Evolutionary conservation across 2,888 invertebrate species (phyloP), one percentile per base, ranked within the genome.

Genomic region (Schrankia costaestrigalis): DNA sequence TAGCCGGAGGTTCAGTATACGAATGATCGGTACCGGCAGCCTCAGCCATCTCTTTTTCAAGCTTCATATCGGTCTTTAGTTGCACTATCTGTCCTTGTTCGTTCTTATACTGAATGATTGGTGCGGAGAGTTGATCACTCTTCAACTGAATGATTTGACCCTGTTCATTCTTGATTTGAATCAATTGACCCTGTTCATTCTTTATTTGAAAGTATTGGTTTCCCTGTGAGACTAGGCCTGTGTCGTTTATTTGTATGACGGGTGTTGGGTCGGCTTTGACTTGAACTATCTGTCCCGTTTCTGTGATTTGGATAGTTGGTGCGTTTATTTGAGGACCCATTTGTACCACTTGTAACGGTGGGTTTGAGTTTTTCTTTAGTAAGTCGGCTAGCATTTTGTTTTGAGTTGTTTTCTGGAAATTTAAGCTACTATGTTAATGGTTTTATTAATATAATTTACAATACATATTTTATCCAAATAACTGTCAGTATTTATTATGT

Each of bases 351-450:
- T 87, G 87, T 1, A 87, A 77, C 1, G 90, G 89, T 0, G 89
- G 90, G 46, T 87, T 83, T 0, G 89, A 87, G 70, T 94, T 95
- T 62, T 94, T 93, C 68, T 96, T 96, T 2, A 96, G 81, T 30
- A 96, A 78, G 71, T 96, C 95, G 0, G 95, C 95, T 26, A 96
- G 83, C 93, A 95, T 94, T 76, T 94, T 94, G 61, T 93, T 93
- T 65, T 88, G 84, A 0, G 82, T 78, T 0, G 81, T 64, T 61
- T 87, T 86, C 87, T 87, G 65, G 6, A 45, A 58, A 19, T 11
- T 1, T 28, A 11, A 2, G 11, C 18, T 18, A 6, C 14, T n/a
- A 13, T 25, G n/a, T 25, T 21, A 7, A n/a, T 7, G 3, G n/a
- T 36, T 2, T 8, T n/a, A n/a, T n/a, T n/a, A n/a, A n/a, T n/a